Evolutionary conservation across 2,797 vertebrate genomes (phyloP).

Genomic region (Sitta carolinensis): DNA sequence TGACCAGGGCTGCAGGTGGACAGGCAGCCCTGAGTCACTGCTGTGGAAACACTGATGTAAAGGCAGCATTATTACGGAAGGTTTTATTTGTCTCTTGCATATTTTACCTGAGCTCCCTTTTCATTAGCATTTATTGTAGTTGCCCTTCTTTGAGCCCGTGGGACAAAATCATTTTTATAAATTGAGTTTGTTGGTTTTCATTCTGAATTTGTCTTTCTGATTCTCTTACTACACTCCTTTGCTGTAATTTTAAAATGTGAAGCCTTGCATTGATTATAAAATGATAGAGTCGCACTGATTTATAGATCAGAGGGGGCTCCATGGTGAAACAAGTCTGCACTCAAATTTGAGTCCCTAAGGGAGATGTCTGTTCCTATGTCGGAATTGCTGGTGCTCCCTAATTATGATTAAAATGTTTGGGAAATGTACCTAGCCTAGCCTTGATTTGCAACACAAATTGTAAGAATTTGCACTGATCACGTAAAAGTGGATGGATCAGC

Average conservation of each 20-base stretch:
- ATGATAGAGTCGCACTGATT: neutral
- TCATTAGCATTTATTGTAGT: neutral
- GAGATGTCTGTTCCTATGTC: neutral
- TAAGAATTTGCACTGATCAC: neutral
- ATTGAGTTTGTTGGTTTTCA: neutral
- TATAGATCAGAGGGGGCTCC: neutral
- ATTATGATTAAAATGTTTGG: neutral
- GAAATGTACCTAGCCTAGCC: neutral
- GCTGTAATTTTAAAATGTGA: neutral
- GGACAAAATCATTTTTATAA: neutral
- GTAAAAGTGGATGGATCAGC: neutral
- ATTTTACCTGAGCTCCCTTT: neutral
- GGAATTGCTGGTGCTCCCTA: neutral
- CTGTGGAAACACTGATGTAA: slow-evolving; percentile 24
- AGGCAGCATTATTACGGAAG: neutral
- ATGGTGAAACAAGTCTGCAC: neutral
- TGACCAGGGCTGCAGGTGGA: neutral
- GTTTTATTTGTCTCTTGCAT: neutral
- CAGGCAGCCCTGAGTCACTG: neutral
- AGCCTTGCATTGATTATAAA: neutral
- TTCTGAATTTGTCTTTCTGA: neutral
- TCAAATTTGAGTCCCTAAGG: neutral
- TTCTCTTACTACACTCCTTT: neutral
- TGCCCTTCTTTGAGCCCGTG: neutral
- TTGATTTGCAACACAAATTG: neutral